Percentiles rank a stretch among this genome's conserved stretches.
Conservation (phyloP, 2,113 vertebrate genomes). For the Alethe diademata region DNA sequence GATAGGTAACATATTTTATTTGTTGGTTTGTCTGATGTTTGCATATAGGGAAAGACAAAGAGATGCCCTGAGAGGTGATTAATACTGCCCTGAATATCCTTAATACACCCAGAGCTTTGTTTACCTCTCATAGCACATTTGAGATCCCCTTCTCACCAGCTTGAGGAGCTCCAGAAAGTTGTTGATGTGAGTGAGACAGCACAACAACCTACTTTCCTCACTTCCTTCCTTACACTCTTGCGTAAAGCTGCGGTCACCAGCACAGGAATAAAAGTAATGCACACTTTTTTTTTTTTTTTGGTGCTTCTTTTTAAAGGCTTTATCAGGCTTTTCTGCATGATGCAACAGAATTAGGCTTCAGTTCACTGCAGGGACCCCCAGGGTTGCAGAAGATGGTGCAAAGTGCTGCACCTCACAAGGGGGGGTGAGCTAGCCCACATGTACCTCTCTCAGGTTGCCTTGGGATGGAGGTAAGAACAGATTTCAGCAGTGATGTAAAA, state of each 20-base stretch:
- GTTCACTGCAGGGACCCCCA: neutral
- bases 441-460: neutral
- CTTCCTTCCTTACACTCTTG: constrained; percentile 55
- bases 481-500: neutral
- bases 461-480: neutral
- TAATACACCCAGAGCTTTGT: neutral
- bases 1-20: fast-evolving
- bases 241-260: neutral
- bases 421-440: neutral
- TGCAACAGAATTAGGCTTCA: neutral
- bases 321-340: neutral
- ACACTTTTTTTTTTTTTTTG: neutral
- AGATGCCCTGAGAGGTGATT: neutral
- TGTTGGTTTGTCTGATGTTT: neutral
- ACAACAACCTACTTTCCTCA: neutral
- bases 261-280: neutral
- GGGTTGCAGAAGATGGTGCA: neutral
- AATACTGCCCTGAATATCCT: neutral
- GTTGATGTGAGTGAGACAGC: neutral
- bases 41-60: neutral
- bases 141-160: neutral
- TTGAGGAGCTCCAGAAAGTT: neutral
- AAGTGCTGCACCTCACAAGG: neutral
- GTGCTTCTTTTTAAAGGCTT: neutral
- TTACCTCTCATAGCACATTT: neutral